phyloP scores from a whole-genome alignment of 2,797 vertebrate genomes.

The Danio tinwini region DNA sequence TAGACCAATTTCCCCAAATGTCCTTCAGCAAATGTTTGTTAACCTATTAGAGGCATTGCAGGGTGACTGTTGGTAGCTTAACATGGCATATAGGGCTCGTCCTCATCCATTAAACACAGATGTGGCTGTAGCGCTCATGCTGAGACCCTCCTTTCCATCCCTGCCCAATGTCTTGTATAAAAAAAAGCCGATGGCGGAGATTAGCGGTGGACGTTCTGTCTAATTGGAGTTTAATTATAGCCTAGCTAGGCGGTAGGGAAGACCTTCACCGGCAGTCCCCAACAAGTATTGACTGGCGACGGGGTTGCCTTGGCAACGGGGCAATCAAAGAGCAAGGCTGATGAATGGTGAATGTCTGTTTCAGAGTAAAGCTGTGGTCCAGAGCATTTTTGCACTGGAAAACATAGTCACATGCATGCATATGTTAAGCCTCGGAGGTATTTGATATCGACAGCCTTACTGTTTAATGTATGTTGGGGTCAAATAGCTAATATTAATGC shows the following conservation, averaged over 20 bases:
- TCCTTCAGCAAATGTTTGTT: background rate
- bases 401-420: constrained; percentile 8
- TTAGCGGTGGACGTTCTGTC: constrained; percentile 58
- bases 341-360: constrained; percentile 62
- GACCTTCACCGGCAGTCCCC: constrained; percentile 60
- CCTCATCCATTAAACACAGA: constrained; percentile 21
- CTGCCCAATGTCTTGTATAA: constrained; percentile 37
- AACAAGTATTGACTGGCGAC: constrained; percentile 63
- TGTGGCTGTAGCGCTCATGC: background rate
- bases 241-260: constrained; percentile 59
- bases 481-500: background rate
- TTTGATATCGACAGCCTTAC: background rate
- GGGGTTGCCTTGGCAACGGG: constrained; percentile 78
- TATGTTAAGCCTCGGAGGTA: constrained; percentile 9
- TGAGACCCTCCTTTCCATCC: constrained; percentile 10
- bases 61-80: constrained; percentile 1
- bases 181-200: constrained; percentile 46
- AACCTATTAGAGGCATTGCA: background rate
- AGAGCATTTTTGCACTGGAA: constrained; percentile 16
- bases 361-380: constrained; percentile 37
- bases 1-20: background rate
- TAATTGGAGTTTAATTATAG: constrained; percentile 79
- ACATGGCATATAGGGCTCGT: background rate
- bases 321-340: constrained; percentile 69
- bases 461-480: background rate